These are phyloP conservation scores for Uloborus plumipes DNA, from an alignment of 2,888 invertebrate species.

Conservation along the genomic window DNA sequence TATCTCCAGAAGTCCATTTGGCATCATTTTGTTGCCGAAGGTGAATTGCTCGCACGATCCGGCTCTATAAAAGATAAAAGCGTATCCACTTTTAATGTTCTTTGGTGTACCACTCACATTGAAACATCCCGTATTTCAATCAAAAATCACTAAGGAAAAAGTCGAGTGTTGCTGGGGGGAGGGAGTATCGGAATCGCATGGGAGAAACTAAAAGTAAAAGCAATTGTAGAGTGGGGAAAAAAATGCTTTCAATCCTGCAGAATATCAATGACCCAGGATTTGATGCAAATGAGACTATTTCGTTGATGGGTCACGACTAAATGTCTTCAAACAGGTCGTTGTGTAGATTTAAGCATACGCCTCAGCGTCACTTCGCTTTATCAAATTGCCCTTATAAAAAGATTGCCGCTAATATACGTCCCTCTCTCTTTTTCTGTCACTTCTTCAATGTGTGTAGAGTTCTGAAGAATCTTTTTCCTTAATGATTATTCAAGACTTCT, in stretches of 20 bases:
- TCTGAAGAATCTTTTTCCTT: background rate
- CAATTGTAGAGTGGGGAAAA: no score
- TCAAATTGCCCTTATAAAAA: constrained; percentile 40
- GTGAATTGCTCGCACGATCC: no score
- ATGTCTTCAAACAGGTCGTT: constrained; percentile 47
- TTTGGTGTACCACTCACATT: constrained; percentile 7
- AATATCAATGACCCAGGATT: constrained; percentile 39
- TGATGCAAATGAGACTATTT: constrained; percentile 53
- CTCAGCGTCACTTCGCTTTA: constrained; percentile 36
- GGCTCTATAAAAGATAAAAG: no score
- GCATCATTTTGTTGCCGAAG: no score
- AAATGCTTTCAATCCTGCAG: constrained; percentile 1
- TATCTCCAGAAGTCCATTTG: no score
- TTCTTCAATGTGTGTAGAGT: constrained; percentile 18
- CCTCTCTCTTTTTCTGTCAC: no score
- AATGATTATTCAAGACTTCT: background rate
- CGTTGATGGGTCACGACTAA: constrained; percentile 41
- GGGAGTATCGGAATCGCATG: background rate
- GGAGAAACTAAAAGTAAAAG: constrained; percentile 1
- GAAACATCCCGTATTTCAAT: constrained; percentile 34
- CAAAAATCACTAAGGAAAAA: constrained; percentile 3
- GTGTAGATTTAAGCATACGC: constrained; percentile 37
- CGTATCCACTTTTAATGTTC: no score
- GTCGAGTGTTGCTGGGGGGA: background rate
- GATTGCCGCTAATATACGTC: no score